phyloP scores from a whole-genome alignment of 2,888 invertebrate genomes.

The Sussaba pulchella region DNA sequence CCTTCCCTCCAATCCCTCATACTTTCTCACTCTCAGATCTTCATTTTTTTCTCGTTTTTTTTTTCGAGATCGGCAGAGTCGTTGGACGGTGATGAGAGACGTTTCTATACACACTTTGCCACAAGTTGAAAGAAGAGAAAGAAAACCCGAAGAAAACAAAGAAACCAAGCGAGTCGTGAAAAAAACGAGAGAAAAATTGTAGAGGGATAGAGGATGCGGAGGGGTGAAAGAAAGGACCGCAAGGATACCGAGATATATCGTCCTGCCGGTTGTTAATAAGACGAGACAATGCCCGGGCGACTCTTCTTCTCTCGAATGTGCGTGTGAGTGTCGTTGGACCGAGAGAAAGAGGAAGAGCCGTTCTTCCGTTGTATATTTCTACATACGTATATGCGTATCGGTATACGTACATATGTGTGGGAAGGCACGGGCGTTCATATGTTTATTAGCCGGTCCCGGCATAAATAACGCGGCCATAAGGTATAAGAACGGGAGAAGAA shows the following conservation, averaged over 20 bases:
- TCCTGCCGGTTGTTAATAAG: constrained; percentile 82
- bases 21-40: constrained; percentile 11
- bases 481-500: constrained; percentile 78
- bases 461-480: constrained; percentile 84
- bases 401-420: constrained; percentile 69
- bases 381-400: neutral
- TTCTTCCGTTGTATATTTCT: constrained; percentile 38
- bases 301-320: constrained; percentile 64
- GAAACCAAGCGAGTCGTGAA: constrained; percentile 38
- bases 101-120: constrained; percentile 53
- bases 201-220: constrained; percentile 32
- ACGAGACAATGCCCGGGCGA: constrained; percentile 81
- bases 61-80: constrained; percentile 18
- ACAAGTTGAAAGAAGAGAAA: constrained; percentile 10
- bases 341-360: constrained; percentile 47
- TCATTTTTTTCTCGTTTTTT: neutral
- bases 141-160: constrained; percentile 40
- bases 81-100: constrained; percentile 71
- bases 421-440: constrained; percentile 83
- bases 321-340: constrained; percentile 57
- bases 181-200: constrained; percentile 39
- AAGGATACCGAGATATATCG: constrained; percentile 79
- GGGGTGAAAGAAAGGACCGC: constrained; percentile 52
- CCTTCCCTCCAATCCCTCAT: constrained; percentile 22
- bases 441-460: constrained; percentile 84